Conservation (phyloP, 1,140 invertebrate genomes). For the Tetragonula clypearis region DNA sequence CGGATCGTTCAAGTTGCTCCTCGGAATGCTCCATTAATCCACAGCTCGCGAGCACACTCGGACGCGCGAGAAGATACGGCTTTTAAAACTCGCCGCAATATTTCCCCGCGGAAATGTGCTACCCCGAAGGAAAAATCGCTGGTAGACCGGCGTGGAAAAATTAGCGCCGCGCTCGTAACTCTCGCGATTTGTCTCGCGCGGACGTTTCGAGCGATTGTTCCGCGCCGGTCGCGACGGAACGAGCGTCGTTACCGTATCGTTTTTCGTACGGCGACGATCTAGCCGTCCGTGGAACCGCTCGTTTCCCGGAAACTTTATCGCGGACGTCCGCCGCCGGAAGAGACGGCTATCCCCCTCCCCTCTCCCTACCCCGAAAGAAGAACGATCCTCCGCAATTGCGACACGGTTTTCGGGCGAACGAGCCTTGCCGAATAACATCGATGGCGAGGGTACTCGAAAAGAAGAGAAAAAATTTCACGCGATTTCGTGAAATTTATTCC, state of each 20-base stretch:
- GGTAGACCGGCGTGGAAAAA: constrained; percentile 17
- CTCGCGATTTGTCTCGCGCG: constrained; percentile 34
- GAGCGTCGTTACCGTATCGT: constrained; percentile 52
- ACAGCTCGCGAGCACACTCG: not conserved
- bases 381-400: not conserved
- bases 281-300: constrained; percentile 4
- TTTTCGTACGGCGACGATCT: constrained; percentile 22
- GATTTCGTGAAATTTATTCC: not conserved
- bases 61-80: constrained; percentile 10
- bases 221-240: constrained; percentile 29
- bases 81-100: constrained; percentile 34
- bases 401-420: not conserved
- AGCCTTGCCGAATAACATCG: not conserved
- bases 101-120: not conserved
- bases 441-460: constrained; percentile 6
- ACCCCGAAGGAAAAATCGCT: constrained; percentile 15
- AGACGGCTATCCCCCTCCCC: not conserved
- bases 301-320: constrained; percentile 31
- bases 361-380: not conserved
- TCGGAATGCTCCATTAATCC: constrained; percentile 23
- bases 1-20: constrained; percentile 12
- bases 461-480: too few relatives aligned
- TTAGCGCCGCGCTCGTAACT: constrained; percentile 30
- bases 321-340: constrained; percentile 3
- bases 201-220: constrained; percentile 39